These are phyloP conservation scores for Allygus modestus DNA, from an alignment of 2,888 invertebrate species.

Conservation along the genomic window DNA sequence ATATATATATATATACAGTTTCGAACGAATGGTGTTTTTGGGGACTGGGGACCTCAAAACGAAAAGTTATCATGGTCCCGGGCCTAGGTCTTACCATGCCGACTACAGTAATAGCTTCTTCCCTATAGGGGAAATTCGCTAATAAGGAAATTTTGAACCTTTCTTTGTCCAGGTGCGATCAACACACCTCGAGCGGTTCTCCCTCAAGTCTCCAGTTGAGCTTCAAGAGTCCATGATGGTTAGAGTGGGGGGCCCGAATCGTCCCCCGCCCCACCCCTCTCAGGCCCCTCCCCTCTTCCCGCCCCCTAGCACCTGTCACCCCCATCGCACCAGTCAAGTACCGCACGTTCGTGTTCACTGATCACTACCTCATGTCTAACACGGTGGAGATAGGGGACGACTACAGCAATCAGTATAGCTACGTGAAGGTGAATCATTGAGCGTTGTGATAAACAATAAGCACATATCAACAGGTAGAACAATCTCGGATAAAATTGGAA, in stretches of 20 bases:
- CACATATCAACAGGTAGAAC: no score
- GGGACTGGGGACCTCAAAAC: no score
- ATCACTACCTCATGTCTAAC: constrained; percentile 45
- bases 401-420: constrained; percentile 44
- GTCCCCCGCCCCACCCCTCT: not conserved
- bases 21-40: no score
- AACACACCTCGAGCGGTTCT: not conserved
- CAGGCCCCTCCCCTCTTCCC: not conserved
- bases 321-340: constrained; percentile 40
- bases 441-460: no score
- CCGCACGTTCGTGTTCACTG: constrained; percentile 45
- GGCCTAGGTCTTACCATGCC: no score
- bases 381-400: constrained; percentile 45
- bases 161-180: not conserved
- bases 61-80: no score
- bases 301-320: not conserved
- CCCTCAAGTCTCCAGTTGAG: constrained; percentile 6
- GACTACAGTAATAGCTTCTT: no score
- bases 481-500: no score
- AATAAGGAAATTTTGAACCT: no score
- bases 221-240: constrained; percentile 47
- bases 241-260: not conserved
- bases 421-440: constrained; percentile 43
- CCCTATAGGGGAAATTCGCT: no score
- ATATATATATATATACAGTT: no score